Base-by-base conservation (phyloP, 1,140 invertebrate genomes). In the Eubasilissa regina region DNA sequence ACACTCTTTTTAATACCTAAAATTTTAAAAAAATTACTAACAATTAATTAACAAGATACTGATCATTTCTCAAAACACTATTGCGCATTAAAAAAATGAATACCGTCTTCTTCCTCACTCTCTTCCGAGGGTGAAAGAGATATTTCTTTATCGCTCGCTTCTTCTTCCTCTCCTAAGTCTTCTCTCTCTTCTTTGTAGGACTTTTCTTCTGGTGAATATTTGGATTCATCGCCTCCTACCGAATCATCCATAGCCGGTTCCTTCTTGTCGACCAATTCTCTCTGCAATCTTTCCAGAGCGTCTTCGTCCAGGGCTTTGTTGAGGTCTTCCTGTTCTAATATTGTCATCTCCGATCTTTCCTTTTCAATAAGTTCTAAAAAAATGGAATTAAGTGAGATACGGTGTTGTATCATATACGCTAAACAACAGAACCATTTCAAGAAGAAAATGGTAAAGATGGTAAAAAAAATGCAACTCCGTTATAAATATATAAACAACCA, bases 121-220 rank as follows among this genome's bases (percentile, higher is more conserved):
- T 90, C 89, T 79, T 91, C 90, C 48, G 89, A 89, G 53, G 90
- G 90, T 17, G 90, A 90, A 21, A 87, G 86, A 8, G 89, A 89
- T 81, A 87, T 85, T 62, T 89, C 88, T 81, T 87, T 84, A 78
- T 90, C 89, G 84, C 86, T 88, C 68, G 87, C 89, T 58, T 89
- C 89, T 58, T 85, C 86, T 3, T 86, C 86, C 77, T 91, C 89
- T 80, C 91, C 89, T 1, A 93, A 86, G 56, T 82, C 68, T 7
- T 86, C 86, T 4, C 85, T 87, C 77, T 91, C 89, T 81, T 92
- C 89, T 1, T 93, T 87, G 53, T 83, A 83, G 25, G 90, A 91
- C 84, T 94, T 94, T 83, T 94, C 93, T 85, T 94, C 93, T 19
- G 92, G 93, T 8, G 92, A 93, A 84, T 94, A 94, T 85, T 94